Percentiles rank a stretch among this genome's conserved stretches.
These are phyloP conservation scores for Ifrita kowaldi DNA, from an alignment of 2,113 vertebrate species.

Conservation along the genomic window DNA sequence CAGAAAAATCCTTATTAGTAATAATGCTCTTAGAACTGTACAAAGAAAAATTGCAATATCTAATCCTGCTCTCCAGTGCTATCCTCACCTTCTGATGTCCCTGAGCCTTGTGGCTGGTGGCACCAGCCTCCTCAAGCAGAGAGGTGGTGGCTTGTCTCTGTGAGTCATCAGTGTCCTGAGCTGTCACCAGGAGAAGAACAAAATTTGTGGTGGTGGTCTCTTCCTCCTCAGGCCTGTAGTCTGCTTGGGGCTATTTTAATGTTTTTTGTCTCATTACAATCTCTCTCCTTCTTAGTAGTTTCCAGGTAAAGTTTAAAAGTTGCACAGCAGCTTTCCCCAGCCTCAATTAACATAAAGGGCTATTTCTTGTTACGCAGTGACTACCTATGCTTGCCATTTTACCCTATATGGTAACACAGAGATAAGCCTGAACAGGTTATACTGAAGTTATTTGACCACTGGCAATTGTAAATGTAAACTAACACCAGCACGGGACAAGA, in stretches of 20 bases:
- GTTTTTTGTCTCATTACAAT: neutral
- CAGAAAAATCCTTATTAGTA: neutral
- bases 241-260: neutral
- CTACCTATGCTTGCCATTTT: neutral
- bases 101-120: neutral
- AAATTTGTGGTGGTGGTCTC: neutral
- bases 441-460: neutral
- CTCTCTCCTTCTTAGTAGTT: neutral
- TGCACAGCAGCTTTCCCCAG: neutral
- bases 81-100: neutral
- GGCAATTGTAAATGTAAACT: neutral
- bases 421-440: neutral
- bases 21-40: neutral
- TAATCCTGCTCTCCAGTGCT: neutral
- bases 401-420: neutral
- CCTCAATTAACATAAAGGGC: neutral
- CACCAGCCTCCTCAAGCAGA: neutral
- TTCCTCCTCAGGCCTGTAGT: neutral
- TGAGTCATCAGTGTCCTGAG: neutral
- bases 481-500: neutral
- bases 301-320: neutral
- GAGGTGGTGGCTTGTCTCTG: neutral
- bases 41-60: neutral
- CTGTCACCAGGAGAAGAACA: neutral
- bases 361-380: neutral